Conservation (phyloP, 2,888 invertebrate genomes). For the Athalia rosae region DNA sequence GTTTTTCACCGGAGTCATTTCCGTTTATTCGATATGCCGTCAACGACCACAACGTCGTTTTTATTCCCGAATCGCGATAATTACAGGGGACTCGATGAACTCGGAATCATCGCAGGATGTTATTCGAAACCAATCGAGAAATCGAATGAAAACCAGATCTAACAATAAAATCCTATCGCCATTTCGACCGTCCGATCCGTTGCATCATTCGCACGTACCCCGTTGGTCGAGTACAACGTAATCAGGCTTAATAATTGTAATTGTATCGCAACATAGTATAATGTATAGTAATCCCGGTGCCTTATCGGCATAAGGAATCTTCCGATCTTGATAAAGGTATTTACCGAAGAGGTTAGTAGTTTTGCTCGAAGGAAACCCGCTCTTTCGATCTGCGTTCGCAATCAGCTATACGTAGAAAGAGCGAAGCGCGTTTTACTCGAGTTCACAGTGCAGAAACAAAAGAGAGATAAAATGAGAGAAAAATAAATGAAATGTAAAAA, state of each 20-base stretch:
- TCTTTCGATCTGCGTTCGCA: constrained; percentile 14
- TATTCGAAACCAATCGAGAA: too few species aligned
- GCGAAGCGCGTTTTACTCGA: neutral
- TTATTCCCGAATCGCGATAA: too few species aligned
- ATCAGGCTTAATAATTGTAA: constrained; percentile 43
- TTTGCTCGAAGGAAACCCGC: constrained; percentile 15
- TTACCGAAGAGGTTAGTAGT: neutral
- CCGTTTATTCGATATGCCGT: neutral
- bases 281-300: constrained; percentile 13
- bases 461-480: too few species aligned
- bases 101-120: too few species aligned
- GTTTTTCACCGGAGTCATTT: constrained; percentile 9
- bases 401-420: neutral
- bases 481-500: too few species aligned
- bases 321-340: constrained; percentile 29
- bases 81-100: too few species aligned
- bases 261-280: constrained; percentile 18
- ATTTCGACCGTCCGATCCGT: too few species aligned
- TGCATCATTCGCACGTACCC: constrained; percentile 31
- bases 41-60: too few species aligned
- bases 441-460: too few species aligned
- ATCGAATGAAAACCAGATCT: too few species aligned
- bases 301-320: constrained; percentile 40
- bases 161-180: too few species aligned
- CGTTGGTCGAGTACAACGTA: constrained; percentile 41